Percentiles rank a stretch among this genome's conserved stretches.
Evolutionary conservation across 2,113 vertebrate species (phyloP).

Genomic region (Hemibates koningsi): DNA sequence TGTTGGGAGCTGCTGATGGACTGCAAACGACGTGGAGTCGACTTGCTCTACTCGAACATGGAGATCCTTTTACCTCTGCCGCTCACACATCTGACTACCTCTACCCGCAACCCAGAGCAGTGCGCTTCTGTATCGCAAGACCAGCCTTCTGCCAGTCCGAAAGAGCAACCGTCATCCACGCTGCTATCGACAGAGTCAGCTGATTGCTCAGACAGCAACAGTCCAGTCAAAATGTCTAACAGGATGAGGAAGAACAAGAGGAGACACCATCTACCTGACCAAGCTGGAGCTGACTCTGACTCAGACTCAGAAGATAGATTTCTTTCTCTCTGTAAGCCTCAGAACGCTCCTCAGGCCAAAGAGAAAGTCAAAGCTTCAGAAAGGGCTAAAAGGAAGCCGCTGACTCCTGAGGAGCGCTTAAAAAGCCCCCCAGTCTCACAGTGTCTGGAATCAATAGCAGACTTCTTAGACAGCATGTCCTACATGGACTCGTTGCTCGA

Average conservation of each 20-base stretch:
- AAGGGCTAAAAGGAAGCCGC: conserved; percentile 5
- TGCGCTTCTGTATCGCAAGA: not conserved
- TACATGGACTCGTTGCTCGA: conserved; percentile 78
- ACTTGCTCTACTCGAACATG: conserved; percentile 86
- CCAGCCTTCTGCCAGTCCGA: not conserved
- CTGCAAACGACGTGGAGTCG: conserved; percentile 73
- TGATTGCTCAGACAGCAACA: conserved; percentile 49
- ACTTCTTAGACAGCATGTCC: conserved; percentile 88
- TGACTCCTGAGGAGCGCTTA: conserved; percentile 55
- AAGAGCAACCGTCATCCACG: not conserved
- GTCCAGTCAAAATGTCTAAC: conserved; percentile 71
- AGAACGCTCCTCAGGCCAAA: not conserved
- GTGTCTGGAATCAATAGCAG: conserved; percentile 80
- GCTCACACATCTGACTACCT: conserved; percentile 52
- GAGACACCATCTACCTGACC: not conserved
- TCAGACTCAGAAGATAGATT: conserved; percentile 68
- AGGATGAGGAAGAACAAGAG: conserved; percentile 72
- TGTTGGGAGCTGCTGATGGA: conserved; percentile 77
- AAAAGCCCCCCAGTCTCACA: conserved; percentile 67
- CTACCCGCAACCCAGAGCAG: not conserved
- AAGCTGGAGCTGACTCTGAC: conserved; percentile 38
- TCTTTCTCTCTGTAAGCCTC: conserved; percentile 42
- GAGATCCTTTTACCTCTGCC: conserved; percentile 84
- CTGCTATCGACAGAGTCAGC: not conserved
- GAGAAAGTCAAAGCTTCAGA: not conserved